Conservation (phyloP, 2,888 invertebrate genomes). For the Nomada hirtipes region DNA sequence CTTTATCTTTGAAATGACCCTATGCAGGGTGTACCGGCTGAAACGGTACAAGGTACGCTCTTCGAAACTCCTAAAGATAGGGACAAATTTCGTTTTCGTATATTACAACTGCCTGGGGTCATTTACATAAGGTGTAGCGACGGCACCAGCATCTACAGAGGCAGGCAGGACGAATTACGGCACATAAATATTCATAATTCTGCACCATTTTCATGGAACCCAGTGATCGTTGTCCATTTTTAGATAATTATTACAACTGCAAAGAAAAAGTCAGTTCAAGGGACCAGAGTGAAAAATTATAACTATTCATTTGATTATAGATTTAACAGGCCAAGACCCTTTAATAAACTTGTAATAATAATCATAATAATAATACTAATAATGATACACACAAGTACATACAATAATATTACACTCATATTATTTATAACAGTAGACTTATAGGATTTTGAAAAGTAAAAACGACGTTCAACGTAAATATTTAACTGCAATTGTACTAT, state of each 20-base stretch:
- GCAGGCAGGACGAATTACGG: neutral
- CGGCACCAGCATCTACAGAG: neutral
- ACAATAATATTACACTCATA: too few relatives aligned
- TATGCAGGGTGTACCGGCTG: neutral
- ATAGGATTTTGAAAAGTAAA: too few relatives aligned
- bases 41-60: neutral
- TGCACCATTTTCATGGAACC: too few relatives aligned
- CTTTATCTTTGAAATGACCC: conserved; percentile 7
- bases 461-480: too few relatives aligned
- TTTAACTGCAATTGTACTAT: too few relatives aligned
- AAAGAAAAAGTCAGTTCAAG: neutral
- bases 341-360: too few relatives aligned
- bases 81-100: conserved; percentile 7
- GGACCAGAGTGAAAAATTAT: too few relatives aligned
- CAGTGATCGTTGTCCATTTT: neutral
- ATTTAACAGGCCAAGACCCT: too few relatives aligned
- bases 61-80: conserved; percentile 15
- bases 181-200: conserved; percentile 2
- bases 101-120: neutral
- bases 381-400: too few relatives aligned
- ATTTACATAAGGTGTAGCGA: conserved; percentile 1
- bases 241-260: neutral
- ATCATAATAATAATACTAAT: too few relatives aligned
- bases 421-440: too few relatives aligned
- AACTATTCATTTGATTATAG: too few relatives aligned